Conservation (phyloP, 2,113 vertebrate genomes). For the Talpa occidentalis region DNA sequence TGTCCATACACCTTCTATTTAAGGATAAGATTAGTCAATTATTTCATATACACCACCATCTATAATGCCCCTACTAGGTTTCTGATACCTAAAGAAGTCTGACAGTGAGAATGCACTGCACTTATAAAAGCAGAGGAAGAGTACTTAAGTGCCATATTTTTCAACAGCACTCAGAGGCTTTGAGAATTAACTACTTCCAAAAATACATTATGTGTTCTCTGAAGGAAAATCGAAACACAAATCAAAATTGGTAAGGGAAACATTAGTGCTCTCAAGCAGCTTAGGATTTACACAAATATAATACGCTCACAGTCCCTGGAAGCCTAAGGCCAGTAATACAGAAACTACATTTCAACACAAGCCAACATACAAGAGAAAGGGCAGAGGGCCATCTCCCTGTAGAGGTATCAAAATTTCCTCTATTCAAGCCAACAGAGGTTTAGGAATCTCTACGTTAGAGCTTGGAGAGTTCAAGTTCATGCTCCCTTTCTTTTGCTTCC, state of each 20-base stretch:
- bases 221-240: slow-evolving; percentile 65
- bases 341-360: background rate
- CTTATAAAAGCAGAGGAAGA: slow-evolving; percentile 44
- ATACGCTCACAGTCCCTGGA: background rate
- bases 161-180: slow-evolving; percentile 22
- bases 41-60: background rate
- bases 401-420: background rate
- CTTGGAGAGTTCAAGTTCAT: background rate
- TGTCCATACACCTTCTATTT: background rate
- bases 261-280: slow-evolving; percentile 21
- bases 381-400: background rate
- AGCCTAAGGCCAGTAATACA: background rate
- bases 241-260: slow-evolving; percentile 46
- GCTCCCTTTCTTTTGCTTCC: background rate
- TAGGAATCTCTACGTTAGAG: background rate
- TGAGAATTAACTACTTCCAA: slow-evolving; percentile 36
- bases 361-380: background rate
- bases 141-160: slow-evolving; percentile 43
- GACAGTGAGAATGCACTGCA: background rate
- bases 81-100: background rate
- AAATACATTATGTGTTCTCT: slow-evolving; percentile 25
- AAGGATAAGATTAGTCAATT: background rate
- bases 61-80: background rate
- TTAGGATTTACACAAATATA: background rate
- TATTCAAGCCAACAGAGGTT: background rate